phyloP scores from a whole-genome alignment of 2,888 invertebrate species.

The Arrhopalites spinosus region DNA sequence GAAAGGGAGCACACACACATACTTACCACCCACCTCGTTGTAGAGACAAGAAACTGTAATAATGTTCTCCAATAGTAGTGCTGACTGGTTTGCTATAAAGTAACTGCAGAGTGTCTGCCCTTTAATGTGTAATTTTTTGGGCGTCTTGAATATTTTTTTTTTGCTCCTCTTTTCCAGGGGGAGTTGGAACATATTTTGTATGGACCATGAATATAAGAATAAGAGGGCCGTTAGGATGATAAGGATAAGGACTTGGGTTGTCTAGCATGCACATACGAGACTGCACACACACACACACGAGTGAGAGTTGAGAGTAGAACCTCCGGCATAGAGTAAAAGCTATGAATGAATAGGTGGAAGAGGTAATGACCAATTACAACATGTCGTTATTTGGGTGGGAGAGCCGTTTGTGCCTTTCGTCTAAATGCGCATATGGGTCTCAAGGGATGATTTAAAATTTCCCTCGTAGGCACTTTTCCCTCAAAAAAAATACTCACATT shows the following conservation, averaged over 20 bases:
- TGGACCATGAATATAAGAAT: too few species aligned
- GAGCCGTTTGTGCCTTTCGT: conserved; percentile 53
- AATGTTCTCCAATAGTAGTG: too few species aligned
- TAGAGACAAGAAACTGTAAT: too few species aligned
- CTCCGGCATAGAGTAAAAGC: background rate
- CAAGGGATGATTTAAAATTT: conserved; percentile 53
- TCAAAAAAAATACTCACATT: background rate
- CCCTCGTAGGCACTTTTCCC: conserved; percentile 32
- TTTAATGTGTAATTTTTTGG: background rate
- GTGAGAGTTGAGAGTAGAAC: background rate
- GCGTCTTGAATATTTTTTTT: background rate
- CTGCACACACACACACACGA: too few species aligned
- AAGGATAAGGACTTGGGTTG: too few species aligned
- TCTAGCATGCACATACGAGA: too few species aligned
- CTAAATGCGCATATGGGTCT: conserved; percentile 52
- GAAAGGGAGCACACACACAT: too few species aligned
- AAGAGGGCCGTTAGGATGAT: too few species aligned
- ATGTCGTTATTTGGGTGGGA: conserved; percentile 41
- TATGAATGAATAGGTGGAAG: conserved; percentile 37
- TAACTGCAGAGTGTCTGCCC: too few species aligned
- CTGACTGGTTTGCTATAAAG: too few species aligned
- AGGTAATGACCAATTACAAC: conserved; percentile 53
- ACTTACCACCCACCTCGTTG: too few species aligned
- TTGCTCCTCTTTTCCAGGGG: background rate
- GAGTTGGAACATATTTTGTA: too few species aligned